Percentiles rank a stretch among this genome's conserved stretches.
Evolutionary conservation across 2,113 vertebrate genomes (phyloP).

Genomic region (Arenaria interpres): DNA sequence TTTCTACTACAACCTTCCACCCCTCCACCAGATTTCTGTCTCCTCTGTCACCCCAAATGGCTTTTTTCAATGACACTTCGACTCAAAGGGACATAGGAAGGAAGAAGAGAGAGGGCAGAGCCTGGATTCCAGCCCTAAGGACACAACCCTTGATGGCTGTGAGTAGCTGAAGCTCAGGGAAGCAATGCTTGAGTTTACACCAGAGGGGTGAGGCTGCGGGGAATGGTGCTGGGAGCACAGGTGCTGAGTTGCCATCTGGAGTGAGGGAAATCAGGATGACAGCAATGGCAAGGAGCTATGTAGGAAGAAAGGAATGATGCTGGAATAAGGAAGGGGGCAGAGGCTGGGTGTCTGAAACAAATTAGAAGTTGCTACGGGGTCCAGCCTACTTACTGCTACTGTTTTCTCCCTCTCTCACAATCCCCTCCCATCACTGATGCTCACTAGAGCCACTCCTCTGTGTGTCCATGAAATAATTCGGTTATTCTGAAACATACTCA

Average conservation of each 20-base stretch:
- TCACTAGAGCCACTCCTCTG: not conserved
- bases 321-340: not conserved
- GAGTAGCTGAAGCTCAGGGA: not conserved
- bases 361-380: not conserved
- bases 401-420: not conserved
- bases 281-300: not conserved
- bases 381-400: not conserved
- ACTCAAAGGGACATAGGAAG: not conserved
- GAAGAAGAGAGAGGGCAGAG: not conserved
- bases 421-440: not conserved
- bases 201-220: not conserved
- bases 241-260: not conserved
- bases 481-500: not conserved
- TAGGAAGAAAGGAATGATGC: not conserved
- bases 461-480: not conserved
- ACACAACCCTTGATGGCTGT: not conserved
- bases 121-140: not conserved
- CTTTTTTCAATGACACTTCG: not conserved
- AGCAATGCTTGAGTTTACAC: not conserved
- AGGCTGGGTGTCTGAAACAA: not conserved
- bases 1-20: not conserved
- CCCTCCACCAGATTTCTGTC: not conserved
- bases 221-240: not conserved
- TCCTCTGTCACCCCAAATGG: not conserved
- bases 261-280: not conserved